Evolutionary conservation across 2,888 invertebrate species (phyloP), one percentile per base, ranked within the genome.

Genomic region (Saturnia pavonia): DNA sequence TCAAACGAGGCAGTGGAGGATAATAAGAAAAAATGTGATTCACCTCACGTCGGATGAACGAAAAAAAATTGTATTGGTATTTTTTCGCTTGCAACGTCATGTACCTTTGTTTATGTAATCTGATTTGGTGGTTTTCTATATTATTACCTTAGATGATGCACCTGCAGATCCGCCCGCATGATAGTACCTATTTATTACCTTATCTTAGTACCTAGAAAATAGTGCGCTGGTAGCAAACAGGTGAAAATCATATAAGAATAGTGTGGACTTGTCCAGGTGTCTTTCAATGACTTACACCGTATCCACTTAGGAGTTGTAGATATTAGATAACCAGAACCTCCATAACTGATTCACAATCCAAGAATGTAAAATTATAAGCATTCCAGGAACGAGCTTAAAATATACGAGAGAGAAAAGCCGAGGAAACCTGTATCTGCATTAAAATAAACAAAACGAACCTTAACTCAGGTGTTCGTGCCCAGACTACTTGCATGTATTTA

Each of bases 1-100:
- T 91, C 92, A 92, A 90, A 89, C 89, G 87, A 84, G 81, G 40
- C n/a, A 40, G 65, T 65, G 65, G 84, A 83, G 80, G 82, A 85
- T 84, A 90, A 88, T 88, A 89, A 87, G 88, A 91, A 88, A 88
- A 87, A 89, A 88, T 86, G 84, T 88, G 81, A 91, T 91, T 91
- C 91, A 79, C 82, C 88, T 90, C 92, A 92, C 92, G 92, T 89
- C 86, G 82, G 82, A 79, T 82, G 80, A 81, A 78, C 81, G 80
- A 70, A 70, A 71, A 71, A n/a, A 72, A 72, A 72, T 45, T 84
- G 81, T 82, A 82, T 80, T 77, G 82, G 78, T 80, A 82, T 82
- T 88, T 90, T 87, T 85, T 82, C 48, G 48, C 48, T 19, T 60
- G 27, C 27, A 25, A 60, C 57, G 27, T 27, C 25, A 14, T 60